These are phyloP conservation scores for Dromiciops gliroides DNA, from an alignment of 2,113 vertebrate species.

Conservation along the genomic window DNA sequence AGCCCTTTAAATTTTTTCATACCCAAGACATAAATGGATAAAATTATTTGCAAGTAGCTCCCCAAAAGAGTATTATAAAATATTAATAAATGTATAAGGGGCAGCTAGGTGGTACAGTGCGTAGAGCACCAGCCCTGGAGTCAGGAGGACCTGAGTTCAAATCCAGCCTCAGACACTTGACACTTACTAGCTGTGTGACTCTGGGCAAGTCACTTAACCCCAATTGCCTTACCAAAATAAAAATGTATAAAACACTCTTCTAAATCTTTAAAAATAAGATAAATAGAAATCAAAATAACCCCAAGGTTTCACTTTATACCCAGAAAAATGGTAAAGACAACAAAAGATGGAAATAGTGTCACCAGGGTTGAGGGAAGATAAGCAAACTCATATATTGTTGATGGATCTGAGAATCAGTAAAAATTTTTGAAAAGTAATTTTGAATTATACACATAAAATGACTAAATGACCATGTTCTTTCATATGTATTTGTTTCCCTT, in stretches of 20 bases:
- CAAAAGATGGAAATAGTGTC: background rate
- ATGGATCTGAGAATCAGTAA: background rate
- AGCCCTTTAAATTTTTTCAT: no score
- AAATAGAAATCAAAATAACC: background rate
- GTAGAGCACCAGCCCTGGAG: no score
- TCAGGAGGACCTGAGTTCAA: no score
- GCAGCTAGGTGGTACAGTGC: no score
- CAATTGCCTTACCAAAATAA: no score
- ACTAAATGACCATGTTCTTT: background rate
- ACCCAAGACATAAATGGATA: background rate
- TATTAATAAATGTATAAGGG: background rate
- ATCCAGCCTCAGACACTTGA: no score
- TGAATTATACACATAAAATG: background rate
- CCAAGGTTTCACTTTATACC: background rate
- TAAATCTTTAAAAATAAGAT: background rate
- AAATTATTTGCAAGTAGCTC: background rate
- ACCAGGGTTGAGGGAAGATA: background rate
- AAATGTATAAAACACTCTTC: background rate
- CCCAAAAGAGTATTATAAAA: background rate
- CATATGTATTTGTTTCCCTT: background rate
- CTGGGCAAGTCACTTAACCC: no score
- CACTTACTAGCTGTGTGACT: no score
- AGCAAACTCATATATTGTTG: background rate
- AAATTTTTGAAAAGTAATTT: background rate
- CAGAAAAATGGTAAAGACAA: background rate